Percentiles rank a stretch among this genome's conserved stretches.
phyloP scores from a whole-genome alignment of 2,797 vertebrate genomes.

The Hydrophis major region DNA sequence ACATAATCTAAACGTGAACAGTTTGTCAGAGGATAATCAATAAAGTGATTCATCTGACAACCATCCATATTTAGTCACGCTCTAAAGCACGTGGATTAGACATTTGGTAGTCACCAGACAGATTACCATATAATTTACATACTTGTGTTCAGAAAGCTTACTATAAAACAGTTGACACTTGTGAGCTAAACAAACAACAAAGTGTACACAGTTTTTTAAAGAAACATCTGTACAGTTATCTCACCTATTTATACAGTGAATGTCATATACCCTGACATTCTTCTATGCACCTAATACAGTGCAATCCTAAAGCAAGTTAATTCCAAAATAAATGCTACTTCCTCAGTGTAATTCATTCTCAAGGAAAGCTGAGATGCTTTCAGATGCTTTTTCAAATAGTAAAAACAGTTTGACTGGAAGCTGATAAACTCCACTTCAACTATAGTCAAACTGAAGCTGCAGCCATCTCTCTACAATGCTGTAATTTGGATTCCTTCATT shows the following conservation, averaged over 20 bases:
- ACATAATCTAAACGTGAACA: not conserved
- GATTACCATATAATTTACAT: not conserved
- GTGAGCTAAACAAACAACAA: not conserved
- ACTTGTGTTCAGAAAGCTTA: not conserved
- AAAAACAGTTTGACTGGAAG: not conserved
- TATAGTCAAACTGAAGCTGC: not conserved
- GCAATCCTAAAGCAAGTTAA: not conserved
- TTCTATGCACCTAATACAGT: not conserved
- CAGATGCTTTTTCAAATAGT: not conserved
- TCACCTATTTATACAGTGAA: not conserved
- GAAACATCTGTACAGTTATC: not conserved
- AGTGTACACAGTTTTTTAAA: not conserved
- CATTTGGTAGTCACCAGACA: slow-evolving; percentile 12
- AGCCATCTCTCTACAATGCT: not conserved
- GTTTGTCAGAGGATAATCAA: not conserved
- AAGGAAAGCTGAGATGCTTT: not conserved
- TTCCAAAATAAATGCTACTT: not conserved
- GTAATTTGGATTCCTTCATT: not conserved
- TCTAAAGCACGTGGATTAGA: not conserved
- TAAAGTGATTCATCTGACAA: slow-evolving; percentile 5
- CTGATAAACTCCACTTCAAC: not conserved
- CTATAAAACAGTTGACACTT: not conserved
- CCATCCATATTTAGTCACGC: not conserved
- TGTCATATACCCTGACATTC: not conserved
- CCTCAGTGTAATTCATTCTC: not conserved